Conservation (phyloP, 2,888 invertebrate genomes). For the Alentia gelatinosa region DNA sequence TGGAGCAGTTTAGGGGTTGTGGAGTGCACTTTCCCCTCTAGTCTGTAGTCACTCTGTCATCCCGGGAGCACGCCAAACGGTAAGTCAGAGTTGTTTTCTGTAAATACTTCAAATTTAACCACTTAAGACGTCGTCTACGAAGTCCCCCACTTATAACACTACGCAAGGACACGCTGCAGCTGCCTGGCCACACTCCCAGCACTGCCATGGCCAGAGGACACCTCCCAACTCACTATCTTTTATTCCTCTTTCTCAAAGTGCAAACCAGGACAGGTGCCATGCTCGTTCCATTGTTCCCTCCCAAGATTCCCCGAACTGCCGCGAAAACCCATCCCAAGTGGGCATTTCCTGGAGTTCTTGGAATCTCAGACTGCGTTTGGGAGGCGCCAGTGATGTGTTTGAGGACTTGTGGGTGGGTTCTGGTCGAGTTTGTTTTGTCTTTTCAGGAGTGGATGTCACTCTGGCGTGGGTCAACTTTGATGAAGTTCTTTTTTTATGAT, state of each 20-base stretch:
- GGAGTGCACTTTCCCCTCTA: neutral
- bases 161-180: neutral
- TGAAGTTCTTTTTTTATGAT: neutral
- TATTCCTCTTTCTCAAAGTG: neutral
- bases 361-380: neutral
- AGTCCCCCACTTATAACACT: neutral
- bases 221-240: neutral
- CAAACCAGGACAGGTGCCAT: neutral
- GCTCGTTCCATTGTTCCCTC: neutral
- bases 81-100: neutral
- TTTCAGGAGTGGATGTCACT: neutral
- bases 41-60: conserved; percentile 17
- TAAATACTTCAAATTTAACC: conserved; percentile 11
- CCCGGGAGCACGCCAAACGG: neutral
- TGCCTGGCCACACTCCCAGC: neutral
- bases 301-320: neutral
- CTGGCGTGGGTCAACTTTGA: neutral
- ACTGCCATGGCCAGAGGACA: neutral
- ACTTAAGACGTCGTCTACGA: neutral
- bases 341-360: neutral
- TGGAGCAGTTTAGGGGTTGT: neutral
- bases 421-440: neutral
- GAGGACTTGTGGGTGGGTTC: neutral
- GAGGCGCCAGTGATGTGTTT: neutral
- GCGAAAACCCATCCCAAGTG: neutral